A percentile compares a stretch with the other conserved stretches of the same genome.
Conservation (phyloP, 2,888 invertebrate species). For the Dione vanillae region DNA sequence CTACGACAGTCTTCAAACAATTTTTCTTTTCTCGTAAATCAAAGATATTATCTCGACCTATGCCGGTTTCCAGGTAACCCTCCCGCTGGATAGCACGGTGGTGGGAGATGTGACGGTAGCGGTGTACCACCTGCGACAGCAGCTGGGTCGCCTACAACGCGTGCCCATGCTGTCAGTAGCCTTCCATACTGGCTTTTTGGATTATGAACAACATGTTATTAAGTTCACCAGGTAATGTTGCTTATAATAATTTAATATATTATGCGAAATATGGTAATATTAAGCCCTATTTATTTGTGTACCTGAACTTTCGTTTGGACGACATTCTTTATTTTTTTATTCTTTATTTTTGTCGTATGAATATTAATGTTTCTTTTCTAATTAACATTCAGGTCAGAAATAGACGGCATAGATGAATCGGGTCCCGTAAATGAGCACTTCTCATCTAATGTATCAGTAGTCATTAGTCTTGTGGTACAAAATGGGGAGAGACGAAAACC, state of each 20-base stretch:
- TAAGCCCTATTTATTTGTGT: too few relatives aligned
- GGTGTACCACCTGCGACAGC: slow-evolving; percentile 94
- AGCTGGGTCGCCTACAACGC: slow-evolving; percentile 91
- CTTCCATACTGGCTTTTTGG: slow-evolving; percentile 95
- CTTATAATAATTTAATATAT: too few relatives aligned
- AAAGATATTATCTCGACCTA: too few relatives aligned
- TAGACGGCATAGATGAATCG: slow-evolving; percentile 91
- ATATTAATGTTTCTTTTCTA: neutral
- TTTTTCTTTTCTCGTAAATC: too few relatives aligned
- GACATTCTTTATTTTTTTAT: too few relatives aligned
- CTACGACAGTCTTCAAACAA: too few relatives aligned
- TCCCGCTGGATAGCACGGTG: slow-evolving; percentile 91
- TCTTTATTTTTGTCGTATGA: too few relatives aligned
- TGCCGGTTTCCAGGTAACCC: slow-evolving; percentile 64
- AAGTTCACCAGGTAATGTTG: slow-evolving; percentile 85
- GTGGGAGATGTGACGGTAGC: slow-evolving; percentile 93
- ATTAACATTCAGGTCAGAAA: slow-evolving; percentile 84
- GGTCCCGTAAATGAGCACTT: slow-evolving; percentile 86
- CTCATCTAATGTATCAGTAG: slow-evolving; percentile 87
- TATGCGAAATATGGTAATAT: too few relatives aligned
- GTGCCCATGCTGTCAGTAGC: slow-evolving; percentile 94
- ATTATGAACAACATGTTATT: slow-evolving; percentile 89
- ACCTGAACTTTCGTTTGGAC: too few relatives aligned
- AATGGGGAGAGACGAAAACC: slow-evolving; percentile 88
- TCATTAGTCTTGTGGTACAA: slow-evolving; percentile 88